Conservation (phyloP, 1,140 invertebrate species). For the Trichonephila clavipes region DNA sequence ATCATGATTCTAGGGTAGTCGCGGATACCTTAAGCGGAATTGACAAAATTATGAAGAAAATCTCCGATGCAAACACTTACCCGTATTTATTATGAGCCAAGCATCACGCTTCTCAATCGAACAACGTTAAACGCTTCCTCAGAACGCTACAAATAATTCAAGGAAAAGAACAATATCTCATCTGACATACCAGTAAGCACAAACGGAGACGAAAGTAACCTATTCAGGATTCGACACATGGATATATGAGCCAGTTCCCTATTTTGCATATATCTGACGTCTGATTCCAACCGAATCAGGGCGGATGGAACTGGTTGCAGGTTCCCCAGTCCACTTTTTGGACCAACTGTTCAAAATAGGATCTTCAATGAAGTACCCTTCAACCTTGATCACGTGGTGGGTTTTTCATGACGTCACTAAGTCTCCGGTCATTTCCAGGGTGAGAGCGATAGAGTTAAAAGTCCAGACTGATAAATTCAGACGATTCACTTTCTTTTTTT, state of each 20-base stretch:
- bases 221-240: not conserved
- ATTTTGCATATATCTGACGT: slow-evolving; percentile 12
- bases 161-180: not conserved
- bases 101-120: not conserved
- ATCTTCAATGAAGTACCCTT: slow-evolving; percentile 32
- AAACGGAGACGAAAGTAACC: not conserved
- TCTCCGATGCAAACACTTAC: not conserved
- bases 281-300: not conserved
- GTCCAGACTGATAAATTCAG: not conserved
- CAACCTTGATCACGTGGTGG: slow-evolving; percentile 39
- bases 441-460: not conserved
- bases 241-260: not conserved
- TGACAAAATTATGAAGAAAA: too few species aligned
- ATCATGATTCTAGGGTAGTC: too few species aligned
- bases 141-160: not conserved
- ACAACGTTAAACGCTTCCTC: not conserved
- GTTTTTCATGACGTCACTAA: slow-evolving; percentile 26
- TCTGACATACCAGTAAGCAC: not conserved
- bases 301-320: slow-evolving; percentile 30
- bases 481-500: not conserved
- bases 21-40: too few species aligned
- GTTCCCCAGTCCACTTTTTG: slow-evolving; percentile 12
- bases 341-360: slow-evolving; percentile 1
- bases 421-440: slow-evolving; percentile 15
- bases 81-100: not conserved